phyloP scores from a whole-genome alignment of 2,113 vertebrate genomes.

The Planiliza haematocheilus region DNA sequence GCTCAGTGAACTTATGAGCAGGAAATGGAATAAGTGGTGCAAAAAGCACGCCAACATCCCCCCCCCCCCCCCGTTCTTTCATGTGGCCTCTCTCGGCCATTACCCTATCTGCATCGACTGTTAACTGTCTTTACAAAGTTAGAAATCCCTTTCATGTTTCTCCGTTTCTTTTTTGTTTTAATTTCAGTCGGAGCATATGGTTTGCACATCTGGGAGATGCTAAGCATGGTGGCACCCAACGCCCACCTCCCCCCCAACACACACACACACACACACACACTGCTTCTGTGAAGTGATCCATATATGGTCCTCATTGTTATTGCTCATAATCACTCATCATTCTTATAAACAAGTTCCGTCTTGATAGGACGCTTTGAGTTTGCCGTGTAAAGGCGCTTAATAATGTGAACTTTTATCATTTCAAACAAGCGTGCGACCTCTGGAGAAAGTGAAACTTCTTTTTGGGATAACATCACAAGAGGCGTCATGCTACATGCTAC shows the following conservation, averaged over 20 bases:
- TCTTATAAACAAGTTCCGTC: slow-evolving; percentile 65
- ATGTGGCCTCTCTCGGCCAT: slow-evolving; percentile 95
- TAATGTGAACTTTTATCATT: slow-evolving; percentile 51
- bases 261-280: slow-evolving; percentile 35
- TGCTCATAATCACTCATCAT: slow-evolving; percentile 80
- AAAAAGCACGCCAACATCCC: slow-evolving; percentile 88
- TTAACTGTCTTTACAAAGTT: slow-evolving; percentile 90
- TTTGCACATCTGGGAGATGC: slow-evolving; percentile 93
- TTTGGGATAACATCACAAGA: slow-evolving; percentile 12
- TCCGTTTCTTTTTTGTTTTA: slow-evolving; percentile 82
- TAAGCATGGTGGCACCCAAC: slow-evolving; percentile 72
- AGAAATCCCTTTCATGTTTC: slow-evolving; percentile 95
- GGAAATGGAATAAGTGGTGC: slow-evolving; percentile 87
- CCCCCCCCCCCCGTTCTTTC: slow-evolving; percentile 86
- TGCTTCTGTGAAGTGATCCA: slow-evolving; percentile 78
- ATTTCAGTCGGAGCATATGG: slow-evolving; percentile 95
- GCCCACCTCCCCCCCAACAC: slow-evolving; percentile 13
- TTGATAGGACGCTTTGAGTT: slow-evolving; percentile 58
- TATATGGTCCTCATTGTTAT: slow-evolving; percentile 80
- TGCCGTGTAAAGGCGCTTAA: slow-evolving; percentile 38
- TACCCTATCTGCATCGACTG: slow-evolving; percentile 85
- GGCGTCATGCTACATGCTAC: not conserved
- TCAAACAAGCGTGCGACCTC: slow-evolving; percentile 37
- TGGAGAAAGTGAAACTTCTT: slow-evolving; percentile 30
- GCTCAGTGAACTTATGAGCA: slow-evolving; percentile 91